phyloP scores from a whole-genome alignment of 2,113 vertebrate genomes.

The Gymnocephalus cernua region DNA sequence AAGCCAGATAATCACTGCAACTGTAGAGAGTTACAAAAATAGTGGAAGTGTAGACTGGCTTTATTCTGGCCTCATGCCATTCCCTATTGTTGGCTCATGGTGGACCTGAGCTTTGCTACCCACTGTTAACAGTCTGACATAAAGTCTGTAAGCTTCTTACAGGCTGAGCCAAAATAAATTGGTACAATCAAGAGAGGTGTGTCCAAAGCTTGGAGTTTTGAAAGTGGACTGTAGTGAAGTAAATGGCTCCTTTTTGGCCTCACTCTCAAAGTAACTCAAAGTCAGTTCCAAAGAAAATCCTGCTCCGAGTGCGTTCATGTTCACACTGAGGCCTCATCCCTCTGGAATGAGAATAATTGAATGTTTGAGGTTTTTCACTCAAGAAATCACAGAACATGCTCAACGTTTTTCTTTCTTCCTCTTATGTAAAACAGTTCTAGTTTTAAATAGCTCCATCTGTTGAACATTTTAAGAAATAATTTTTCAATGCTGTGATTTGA shows the following conservation, averaged over 20 bases:
- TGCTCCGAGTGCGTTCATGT: conserved; percentile 20
- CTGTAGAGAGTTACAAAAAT: conserved; percentile 15
- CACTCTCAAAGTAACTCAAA: conserved; percentile 1
- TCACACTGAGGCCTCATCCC: conserved; percentile 19
- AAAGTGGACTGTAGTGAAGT: conserved; percentile 8
- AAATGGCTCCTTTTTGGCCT: conserved; percentile 10
- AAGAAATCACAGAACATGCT: conserved; percentile 23
- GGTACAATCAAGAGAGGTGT: conserved; percentile 9
- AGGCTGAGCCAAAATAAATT: conserved; percentile 26
- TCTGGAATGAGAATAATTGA: conserved; percentile 27
- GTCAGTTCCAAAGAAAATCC: conserved; percentile 28
- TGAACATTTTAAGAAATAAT: conserved; percentile 26
- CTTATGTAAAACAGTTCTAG: conserved; percentile 15
- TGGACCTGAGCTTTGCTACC: conserved; percentile 29
- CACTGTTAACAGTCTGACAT: conserved; percentile 21
- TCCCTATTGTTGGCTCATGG: conserved; percentile 20
- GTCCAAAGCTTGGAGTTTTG: conserved; percentile 9
- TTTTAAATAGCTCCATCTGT: conserved; percentile 51
- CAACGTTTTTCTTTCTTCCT: neutral
- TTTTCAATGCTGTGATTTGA: conserved; percentile 51
- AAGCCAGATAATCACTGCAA: conserved; percentile 29
- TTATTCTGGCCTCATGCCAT: conserved; percentile 28
- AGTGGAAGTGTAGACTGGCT: conserved; percentile 9
- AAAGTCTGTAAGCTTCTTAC: conserved; percentile 33
- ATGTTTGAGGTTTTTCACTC: conserved; percentile 46